Evolutionary conservation across 2,797 vertebrate genomes (phyloP), one percentile per base, ranked within the genome.

Genomic region (Characodon lateralis): DNA sequence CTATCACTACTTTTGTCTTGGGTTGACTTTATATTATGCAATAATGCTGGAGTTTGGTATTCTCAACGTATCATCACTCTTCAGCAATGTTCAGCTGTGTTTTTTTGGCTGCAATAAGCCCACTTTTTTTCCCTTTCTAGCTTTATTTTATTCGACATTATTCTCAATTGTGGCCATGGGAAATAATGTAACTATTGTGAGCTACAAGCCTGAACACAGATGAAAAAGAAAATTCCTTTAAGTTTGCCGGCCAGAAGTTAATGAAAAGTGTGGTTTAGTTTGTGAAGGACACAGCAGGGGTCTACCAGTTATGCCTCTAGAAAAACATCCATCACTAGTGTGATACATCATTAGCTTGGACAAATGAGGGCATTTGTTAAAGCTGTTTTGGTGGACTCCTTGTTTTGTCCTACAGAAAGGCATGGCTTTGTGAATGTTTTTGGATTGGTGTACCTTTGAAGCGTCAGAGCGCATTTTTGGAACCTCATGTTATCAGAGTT

Each of bases 211-310:
- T 43, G 39, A 41, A 24, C 3, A 43, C 65, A 24, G 39, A 68
- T 68, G 9, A n/a, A 68, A 39, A 68, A 20, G 10, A 68, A 68
- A 41, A 24, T 39, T 41, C 35, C 10, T 68, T 68, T 41, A 66
- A 41, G 22, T 68, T 68, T 2, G 39, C 65, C 13, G 10, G 39
- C 65, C 65, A 68, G 39, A 24, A 43, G 39, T 43, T 84, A 80
- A 88, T 87, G 89, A 86, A 93, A 93, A 92, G 84, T 87, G 48
- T 78, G 71, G 81, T 78, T 81, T 84, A 66, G 83, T 51, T 79
- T 91, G 84, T 91, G 78, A 92, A 91, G 79, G 85, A 73, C 79
- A 86, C 80, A 35, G 83, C 79, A 84, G 41, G 82, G 83, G 77
- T 89, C 89, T 93, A 90, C 86, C 87, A 39, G 74, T 80, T 72